Conservation (phyloP, 2,888 invertebrate genomes). For the Venustoraphidia nigricollis region DNA sequence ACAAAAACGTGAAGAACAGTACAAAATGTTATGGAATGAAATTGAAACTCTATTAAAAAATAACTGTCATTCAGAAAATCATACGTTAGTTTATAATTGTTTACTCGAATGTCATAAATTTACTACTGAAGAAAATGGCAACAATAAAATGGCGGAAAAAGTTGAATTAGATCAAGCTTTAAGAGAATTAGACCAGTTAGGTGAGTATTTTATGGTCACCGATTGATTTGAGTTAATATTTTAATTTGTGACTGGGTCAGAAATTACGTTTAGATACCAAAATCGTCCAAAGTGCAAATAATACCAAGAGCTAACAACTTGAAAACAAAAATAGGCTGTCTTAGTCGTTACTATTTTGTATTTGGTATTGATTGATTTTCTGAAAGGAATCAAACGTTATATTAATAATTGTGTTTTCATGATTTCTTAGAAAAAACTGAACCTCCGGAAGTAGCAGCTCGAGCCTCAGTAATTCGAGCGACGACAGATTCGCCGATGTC, state of each 20-base stretch:
- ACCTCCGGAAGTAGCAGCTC: constrained; percentile 17
- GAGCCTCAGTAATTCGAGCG: constrained; percentile 46
- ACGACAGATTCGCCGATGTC: constrained; percentile 79
- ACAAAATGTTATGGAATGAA: constrained; percentile 80
- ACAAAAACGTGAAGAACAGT: constrained; percentile 70
- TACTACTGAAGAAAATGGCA: constrained; percentile 32
- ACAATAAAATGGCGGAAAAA: constrained; percentile 35
- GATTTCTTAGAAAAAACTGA: constrained; percentile 23
- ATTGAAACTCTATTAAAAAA: constrained; percentile 68
- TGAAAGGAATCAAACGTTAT: constrained; percentile 25
- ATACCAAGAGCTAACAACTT: too few relatives aligned
- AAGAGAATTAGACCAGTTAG: constrained; percentile 35
- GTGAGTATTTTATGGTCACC: constrained; percentile 20
- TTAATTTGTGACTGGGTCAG: neutral
- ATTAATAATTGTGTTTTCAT: constrained; percentile 20
- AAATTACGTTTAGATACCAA: neutral
- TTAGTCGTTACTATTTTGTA: too few relatives aligned
- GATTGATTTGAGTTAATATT: too few relatives aligned
- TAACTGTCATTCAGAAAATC: constrained; percentile 62
- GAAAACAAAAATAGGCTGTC: too few relatives aligned
- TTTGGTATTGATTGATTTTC: too few relatives aligned
- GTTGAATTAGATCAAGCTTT: constrained; percentile 44
- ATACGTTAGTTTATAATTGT: constrained; percentile 62
- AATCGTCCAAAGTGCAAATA: too few relatives aligned
- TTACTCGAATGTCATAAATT: constrained; percentile 59